Evolutionary conservation across 1,140 invertebrate genomes (phyloP), one percentile per base, ranked within the genome.

Genomic region (Ceratosolen fusciceps): DNA sequence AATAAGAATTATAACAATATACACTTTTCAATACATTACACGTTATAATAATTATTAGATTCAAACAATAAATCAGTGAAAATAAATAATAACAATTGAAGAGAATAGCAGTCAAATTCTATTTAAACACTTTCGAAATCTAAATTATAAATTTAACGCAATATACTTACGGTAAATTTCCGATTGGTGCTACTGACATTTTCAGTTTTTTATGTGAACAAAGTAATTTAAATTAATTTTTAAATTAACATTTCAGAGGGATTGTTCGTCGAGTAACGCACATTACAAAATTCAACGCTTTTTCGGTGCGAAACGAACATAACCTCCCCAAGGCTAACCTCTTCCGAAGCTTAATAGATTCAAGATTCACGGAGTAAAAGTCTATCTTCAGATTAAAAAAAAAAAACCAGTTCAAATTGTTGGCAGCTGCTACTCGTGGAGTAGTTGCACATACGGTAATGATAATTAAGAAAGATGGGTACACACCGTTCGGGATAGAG

Each of bases 141-240:
- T 16, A 67, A 77, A 60, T 52, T 78, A 72, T 14, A 60, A 31
- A 52, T 56, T 26, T 68, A 80, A 73, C 60, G 37, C 49, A 71
- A 60, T 26, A 62, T 75, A 87, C 88, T 87, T 76, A 89, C 88
- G 87, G 86, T 47, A 89, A 83, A 70, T 85, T 85, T 70, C 85
- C 87, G 49, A 88, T 83, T 14, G 84, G 82, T 72, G 85, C 81
- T 5, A 84, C 78, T 9, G 83, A 82, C 85, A 86, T 86, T 58
- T 80, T 83, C n/a, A 4, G 2, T 24, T 73, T 21, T 3, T 56
- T 26, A 29, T 56, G 52, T 7, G 49, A 39, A 37, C 70, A 37
- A 58, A 73, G 10, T 34, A 56, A 37, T 14, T 65, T 12, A 72
- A 62, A 67, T 43, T 56, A 34, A 5, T 16, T 34, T 58, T 31